Conservation (phyloP, 2,113 vertebrate species). For the Scolopax mira region DNA sequence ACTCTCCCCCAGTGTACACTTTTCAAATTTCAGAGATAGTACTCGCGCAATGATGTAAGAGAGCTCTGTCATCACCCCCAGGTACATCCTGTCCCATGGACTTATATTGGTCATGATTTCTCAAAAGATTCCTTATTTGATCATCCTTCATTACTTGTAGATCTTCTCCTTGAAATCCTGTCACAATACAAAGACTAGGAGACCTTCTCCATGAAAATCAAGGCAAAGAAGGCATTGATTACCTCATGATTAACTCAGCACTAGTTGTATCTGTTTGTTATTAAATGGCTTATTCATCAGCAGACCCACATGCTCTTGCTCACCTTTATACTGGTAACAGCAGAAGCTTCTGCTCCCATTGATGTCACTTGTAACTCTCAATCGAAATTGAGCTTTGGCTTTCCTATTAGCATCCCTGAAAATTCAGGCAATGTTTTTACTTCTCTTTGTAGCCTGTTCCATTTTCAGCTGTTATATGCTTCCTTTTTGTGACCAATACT, state of each 20-base stretch:
- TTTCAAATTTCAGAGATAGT: not conserved
- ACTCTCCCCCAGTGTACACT: not conserved
- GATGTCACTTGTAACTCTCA: not conserved
- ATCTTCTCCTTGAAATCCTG: not conserved
- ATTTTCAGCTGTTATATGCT: not conserved
- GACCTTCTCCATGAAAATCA: not conserved
- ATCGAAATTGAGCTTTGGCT: not conserved
- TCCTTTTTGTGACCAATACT: not conserved
- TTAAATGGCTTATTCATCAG: not conserved
- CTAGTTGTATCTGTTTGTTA: not conserved
- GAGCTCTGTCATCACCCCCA: not conserved
- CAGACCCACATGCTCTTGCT: not conserved
- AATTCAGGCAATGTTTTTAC: not conserved
- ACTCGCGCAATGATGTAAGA: not conserved
- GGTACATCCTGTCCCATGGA: not conserved
- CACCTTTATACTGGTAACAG: not conserved
- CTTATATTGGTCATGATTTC: not conserved
- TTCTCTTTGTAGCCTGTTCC: not conserved
- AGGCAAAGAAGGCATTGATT: not conserved
- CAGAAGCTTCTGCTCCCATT: not conserved
- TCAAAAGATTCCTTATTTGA: not conserved
- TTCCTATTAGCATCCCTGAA: not conserved
- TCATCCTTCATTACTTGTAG: not conserved
- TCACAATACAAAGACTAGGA: not conserved
- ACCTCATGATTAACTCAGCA: accelerated